Evolutionary conservation across 2,113 vertebrate genomes (phyloP).

Genomic region (Eidolon helvum): DNA sequence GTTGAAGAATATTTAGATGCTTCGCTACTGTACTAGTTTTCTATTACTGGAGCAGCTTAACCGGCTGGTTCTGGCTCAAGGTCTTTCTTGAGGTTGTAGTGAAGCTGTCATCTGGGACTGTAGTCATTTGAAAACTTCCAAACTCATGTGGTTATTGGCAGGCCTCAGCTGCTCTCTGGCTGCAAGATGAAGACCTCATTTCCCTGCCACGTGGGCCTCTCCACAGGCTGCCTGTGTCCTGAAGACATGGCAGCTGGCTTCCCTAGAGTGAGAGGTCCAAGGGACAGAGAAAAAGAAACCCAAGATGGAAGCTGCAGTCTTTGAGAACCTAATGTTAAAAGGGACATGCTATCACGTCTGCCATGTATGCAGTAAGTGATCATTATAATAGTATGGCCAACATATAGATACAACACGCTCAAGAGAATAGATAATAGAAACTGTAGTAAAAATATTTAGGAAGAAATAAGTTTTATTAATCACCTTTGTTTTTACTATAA

Average conservation of each 20-base stretch:
- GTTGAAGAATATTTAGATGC: background rate
- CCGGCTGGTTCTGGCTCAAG: background rate
- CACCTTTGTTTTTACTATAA: background rate
- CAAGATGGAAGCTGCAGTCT: background rate
- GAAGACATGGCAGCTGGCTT: background rate
- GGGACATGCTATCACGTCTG: background rate
- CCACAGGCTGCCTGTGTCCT: background rate
- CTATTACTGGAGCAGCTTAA: background rate
- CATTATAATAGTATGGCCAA: too few relatives aligned
- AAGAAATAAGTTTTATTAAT: background rate
- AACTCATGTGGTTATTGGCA: background rate
- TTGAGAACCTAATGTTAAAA: background rate
- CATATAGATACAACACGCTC: background rate
- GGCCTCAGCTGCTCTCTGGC: background rate
- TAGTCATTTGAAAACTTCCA: background rate
- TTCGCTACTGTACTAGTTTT: background rate
- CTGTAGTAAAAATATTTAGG: background rate
- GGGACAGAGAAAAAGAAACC: background rate
- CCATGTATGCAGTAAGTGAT: background rate
- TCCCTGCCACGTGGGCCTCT: background rate
- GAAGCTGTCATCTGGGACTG: background rate
- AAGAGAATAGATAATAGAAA: background rate
- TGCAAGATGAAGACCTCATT: background rate
- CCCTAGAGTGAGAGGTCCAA: background rate
- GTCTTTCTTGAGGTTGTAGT: background rate